Evolutionary conservation across 2,888 invertebrate species (phyloP), one percentile per base, ranked within the genome.

Genomic region (Coenonympha arcania): DNA sequence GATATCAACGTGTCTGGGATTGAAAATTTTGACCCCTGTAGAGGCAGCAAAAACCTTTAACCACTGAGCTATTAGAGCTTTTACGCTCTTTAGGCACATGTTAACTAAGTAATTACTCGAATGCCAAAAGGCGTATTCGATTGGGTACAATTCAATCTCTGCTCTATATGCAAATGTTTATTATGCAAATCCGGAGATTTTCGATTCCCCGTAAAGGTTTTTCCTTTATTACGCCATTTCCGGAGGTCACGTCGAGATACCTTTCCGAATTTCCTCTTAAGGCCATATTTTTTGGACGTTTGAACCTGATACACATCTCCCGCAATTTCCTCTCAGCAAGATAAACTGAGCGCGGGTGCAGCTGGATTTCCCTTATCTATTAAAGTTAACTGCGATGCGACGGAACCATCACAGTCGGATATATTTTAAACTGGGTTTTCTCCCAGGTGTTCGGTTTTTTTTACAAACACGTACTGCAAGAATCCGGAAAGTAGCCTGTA

Each of bases 211-310:
- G 16, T 22, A 47, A 19, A 37, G 24, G 22, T 5, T 37, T 33
- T 33, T 22, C 24, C 30, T 37, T 31, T 43, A 31, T 43, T 43
- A 33, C 31, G 31, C 20, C 31, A 33, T 33, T 20, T 33, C 9
- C 15, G 4, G 43, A 6, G 41, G 43, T 43, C 43, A 43, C 43
- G 45, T 34, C 34, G 45, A 39, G 33, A 43, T 50, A 40, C 40
- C 40, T 34, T 33, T 46, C 36, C 33, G 44, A 50, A 45, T 50
- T 46, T 33, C 40, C 45, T 47, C 4, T 34, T 34, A 34, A 6
- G 0, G 20, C 44, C 20, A 40, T 45, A 44, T 40, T 28, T 36
- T 26, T 40, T 9, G 22, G 48, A 22, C 22, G 28, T 43, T 48
- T 19, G 31, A 40, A 30, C 22, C 13, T 18, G 48, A 52, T 48